These are phyloP conservation scores for Gymnocheta viridis DNA, from an alignment of 2,888 invertebrate genomes.

Conservation along the genomic window DNA sequence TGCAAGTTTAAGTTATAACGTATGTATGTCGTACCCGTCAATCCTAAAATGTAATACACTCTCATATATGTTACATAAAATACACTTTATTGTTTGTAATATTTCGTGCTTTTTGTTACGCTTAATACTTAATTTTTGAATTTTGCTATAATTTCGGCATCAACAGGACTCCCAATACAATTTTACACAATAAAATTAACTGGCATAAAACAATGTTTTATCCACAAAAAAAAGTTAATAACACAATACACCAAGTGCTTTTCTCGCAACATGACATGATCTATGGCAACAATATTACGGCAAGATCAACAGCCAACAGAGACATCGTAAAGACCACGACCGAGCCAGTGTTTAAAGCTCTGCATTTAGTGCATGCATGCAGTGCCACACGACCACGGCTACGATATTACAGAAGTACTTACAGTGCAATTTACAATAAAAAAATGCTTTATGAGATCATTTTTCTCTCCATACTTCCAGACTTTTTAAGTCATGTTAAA, in stretches of 20 bases:
- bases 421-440: constrained; percentile 26
- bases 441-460: constrained; percentile 24
- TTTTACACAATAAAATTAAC: constrained; percentile 50
- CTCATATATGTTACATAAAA: constrained; percentile 49
- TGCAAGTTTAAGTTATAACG: neutral
- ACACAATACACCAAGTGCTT: constrained; percentile 44
- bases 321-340: constrained; percentile 14
- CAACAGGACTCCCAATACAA: constrained; percentile 29
- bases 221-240: constrained; percentile 32
- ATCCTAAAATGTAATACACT: neutral
- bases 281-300: constrained; percentile 55
- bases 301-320: constrained; percentile 41
- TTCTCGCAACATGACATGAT: constrained; percentile 58
- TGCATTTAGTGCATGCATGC: neutral
- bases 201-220: constrained; percentile 28
- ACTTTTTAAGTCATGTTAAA: constrained; percentile 17
- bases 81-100: neutral
- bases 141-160: constrained; percentile 13
- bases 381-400: neutral
- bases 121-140: constrained; percentile 18
- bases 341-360: constrained; percentile 28
- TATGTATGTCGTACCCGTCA: neutral
- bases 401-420: constrained; percentile 18
- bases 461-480: constrained; percentile 14
- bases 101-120: constrained; percentile 16